These are phyloP conservation scores for Drosophila kokeensis DNA, from an alignment of 2,888 invertebrate genomes.

Conservation along the genomic window DNA sequence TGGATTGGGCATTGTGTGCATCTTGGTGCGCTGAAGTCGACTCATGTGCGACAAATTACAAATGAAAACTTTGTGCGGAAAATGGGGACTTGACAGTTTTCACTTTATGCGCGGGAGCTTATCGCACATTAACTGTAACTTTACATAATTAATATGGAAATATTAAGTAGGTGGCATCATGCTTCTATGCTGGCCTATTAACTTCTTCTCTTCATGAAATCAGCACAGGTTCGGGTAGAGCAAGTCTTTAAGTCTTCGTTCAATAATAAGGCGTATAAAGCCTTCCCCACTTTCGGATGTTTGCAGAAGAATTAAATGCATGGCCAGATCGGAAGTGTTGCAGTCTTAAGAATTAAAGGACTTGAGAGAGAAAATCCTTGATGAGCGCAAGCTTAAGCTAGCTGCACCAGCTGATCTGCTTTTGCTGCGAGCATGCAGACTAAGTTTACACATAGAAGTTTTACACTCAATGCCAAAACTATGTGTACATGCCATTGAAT, in stretches of 20 bases:
- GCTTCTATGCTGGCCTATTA: neutral
- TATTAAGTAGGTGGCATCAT: too few species aligned
- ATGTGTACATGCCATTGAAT: neutral
- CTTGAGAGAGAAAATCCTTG: too few species aligned
- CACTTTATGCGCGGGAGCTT: slow-evolving; percentile 7
- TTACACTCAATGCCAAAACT: neutral
- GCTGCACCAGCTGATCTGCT: too few species aligned
- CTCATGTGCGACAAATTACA: slow-evolving; percentile 34
- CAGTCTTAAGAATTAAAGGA: neutral
- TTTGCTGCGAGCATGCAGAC: neutral
- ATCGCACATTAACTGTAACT: slow-evolving; percentile 13
- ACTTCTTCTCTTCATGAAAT: neutral
- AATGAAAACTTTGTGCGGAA: slow-evolving; percentile 15
- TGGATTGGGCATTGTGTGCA: slow-evolving; percentile 30
- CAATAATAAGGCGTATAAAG: neutral
- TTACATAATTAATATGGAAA: slow-evolving; percentile 6
- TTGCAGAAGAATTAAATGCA: neutral
- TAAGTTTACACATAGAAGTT: neutral
- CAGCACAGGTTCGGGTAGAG: neutral
- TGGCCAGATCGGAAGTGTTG: neutral
- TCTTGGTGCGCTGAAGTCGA: slow-evolving; percentile 14
- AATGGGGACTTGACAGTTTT: slow-evolving; percentile 15
- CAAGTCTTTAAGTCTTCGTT: neutral
- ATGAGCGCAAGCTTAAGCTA: too few species aligned
- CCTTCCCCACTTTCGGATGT: neutral